Conservation (phyloP, 2,113 vertebrate species). For the Dascyllus trimaculatus region DNA sequence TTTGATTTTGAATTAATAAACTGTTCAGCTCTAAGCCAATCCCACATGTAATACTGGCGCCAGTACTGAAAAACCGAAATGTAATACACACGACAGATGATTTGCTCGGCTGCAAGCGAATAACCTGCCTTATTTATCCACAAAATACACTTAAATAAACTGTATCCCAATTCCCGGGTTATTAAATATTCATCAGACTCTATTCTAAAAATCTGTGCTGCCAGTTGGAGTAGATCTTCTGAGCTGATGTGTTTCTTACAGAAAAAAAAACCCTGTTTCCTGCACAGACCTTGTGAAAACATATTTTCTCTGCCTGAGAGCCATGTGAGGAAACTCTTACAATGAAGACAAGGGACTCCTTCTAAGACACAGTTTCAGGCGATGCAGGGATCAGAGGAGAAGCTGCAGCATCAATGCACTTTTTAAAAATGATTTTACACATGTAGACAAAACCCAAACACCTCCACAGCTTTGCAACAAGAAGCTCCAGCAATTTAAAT, state of each 20-base stretch:
- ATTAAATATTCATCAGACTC: neutral
- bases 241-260: neutral
- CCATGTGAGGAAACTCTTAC: neutral
- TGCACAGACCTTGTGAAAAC: slow-evolving; percentile 8
- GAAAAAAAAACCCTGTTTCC: neutral
- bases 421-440: too few relatives aligned
- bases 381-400: neutral
- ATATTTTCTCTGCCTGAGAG: neutral
- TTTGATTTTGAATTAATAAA: too few relatives aligned
- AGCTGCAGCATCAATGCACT: neutral
- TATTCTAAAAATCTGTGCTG: too few relatives aligned
- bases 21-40: too few relatives aligned
- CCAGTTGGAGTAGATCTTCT: neutral
- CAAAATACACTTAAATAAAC: neutral
- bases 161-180: neutral
- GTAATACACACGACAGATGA: neutral
- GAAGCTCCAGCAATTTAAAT: too few relatives aligned
- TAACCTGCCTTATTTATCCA: neutral
- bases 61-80: too few relatives aligned
- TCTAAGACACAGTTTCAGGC: neutral
- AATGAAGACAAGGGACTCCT: neutral
- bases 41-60: too few relatives aligned
- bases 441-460: too few relatives aligned
- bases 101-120: too few relatives aligned
- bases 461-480: too few relatives aligned